These are phyloP conservation scores for Lepus americanus DNA, from an alignment of 2,113 vertebrate genomes.

Conservation along the genomic window DNA sequence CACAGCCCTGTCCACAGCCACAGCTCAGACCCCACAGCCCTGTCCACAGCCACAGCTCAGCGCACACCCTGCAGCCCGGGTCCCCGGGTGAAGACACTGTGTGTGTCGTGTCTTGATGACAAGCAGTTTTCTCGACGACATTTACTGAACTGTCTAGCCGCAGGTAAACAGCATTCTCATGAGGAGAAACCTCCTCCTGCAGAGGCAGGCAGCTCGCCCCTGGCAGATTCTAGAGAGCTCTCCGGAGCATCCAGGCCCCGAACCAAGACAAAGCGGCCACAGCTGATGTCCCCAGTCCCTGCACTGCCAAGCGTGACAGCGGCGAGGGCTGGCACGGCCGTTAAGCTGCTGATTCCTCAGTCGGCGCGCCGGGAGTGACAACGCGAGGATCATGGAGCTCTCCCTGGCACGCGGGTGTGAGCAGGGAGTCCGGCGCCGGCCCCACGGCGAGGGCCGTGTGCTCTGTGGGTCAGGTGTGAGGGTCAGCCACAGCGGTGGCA, in stretches of 20 bases:
- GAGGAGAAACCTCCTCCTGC: background rate
- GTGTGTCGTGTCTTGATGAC: background rate
- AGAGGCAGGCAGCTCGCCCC: background rate
- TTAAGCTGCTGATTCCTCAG: background rate
- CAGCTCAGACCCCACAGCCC: too few relatives aligned
- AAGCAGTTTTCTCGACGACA: background rate
- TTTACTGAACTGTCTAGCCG: constrained; percentile 43
- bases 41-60: too few relatives aligned
- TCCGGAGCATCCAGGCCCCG: background rate
- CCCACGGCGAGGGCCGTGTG: too few relatives aligned
- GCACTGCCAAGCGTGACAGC: background rate
- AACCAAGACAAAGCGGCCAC: constrained; percentile 5
- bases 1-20: too few relatives aligned
- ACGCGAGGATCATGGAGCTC: background rate
- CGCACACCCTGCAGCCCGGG: too few relatives aligned
- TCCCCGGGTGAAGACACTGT: too few relatives aligned
- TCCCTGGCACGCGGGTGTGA: background rate
- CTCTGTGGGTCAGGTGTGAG: too few relatives aligned
- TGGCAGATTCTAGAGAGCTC: constrained; percentile 43
- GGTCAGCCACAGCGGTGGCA: background rate
- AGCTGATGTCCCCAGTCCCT: background rate
- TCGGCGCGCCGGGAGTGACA: background rate
- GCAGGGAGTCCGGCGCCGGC: background rate
- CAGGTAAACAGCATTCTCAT: background rate
- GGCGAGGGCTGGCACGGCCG: background rate